Conservation (phyloP, 2,797 vertebrate species). For the Trachurus trachurus region DNA sequence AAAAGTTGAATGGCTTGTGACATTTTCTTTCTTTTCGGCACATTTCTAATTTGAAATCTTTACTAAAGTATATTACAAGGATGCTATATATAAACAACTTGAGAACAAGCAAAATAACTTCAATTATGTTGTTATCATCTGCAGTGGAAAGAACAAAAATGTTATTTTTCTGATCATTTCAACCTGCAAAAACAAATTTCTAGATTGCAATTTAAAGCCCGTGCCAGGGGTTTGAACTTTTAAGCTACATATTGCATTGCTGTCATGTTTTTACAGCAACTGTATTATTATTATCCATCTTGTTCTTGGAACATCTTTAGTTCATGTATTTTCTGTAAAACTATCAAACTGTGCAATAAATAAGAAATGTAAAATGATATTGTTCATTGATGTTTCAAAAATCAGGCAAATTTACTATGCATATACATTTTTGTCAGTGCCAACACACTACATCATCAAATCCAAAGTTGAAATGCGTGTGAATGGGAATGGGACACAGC, state of each 20-base stretch:
- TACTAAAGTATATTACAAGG: background rate
- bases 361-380: too few relatives aligned
- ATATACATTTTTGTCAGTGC: background rate
- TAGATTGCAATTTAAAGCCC: background rate
- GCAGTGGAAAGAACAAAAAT: background rate
- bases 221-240: background rate
- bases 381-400: constrained; percentile 12
- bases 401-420: background rate
- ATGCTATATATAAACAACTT: background rate
- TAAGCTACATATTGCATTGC: background rate
- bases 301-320: background rate
- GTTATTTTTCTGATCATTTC: background rate
- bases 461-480: background rate
- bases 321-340: background rate
- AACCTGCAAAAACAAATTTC: background rate
- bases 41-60: background rate
- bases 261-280: background rate
- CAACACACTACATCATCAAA: constrained; percentile 6
- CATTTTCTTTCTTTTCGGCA: background rate
- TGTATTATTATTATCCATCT: background rate
- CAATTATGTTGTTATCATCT: background rate
- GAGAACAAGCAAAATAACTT: background rate
- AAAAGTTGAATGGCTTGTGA: constrained; percentile 15
- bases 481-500: constrained; percentile 24
- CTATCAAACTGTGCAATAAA: background rate